Base-by-base conservation (phyloP, 2,797 vertebrate genomes). In the Fundulus diaphanus region DNA sequence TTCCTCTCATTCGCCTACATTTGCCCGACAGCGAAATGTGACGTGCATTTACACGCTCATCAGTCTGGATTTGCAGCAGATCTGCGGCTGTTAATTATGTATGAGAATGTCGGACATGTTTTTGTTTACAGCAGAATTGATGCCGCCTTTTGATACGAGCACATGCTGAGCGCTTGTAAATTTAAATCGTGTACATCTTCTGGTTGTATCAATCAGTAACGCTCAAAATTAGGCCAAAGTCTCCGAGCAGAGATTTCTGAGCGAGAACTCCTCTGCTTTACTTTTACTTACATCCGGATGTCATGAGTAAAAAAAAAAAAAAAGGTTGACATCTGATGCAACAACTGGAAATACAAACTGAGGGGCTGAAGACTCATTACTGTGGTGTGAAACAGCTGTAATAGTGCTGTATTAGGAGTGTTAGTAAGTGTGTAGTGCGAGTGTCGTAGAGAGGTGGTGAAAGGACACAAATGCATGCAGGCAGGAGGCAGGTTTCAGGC, bases 291-390 rank as follows among this genome's bases (percentile, higher is more conserved):
- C 46, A 78, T 72, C 31, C n/a, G 72, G 63, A 80, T 74, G 75
- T 78, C 66, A 76, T 33, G 31, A 73, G 59, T 82, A 46, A 69
- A 40, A 82, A 80, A 75, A 22, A 77, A 75, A n/a, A 76, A 18
- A 1, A 44, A 74, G n/a, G 65, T 13, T 79, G 80, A 84, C 54
- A 86, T 77, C 63, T 88, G 86, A 87, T 86, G 87, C 77, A 89
- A 88, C 72, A 73, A 56, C 42, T 4, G 52, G 81, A 72, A 86
- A 90, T 35, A 35, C 31, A 59, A 49, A 71, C 63, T 71, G 56
- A 83, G 74, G 27, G 63, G 35, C 42, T 59, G 40, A 83, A 67
- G 72, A 56, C 46, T 76, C 73, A 68, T 74, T 74, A 68, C 12
- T 46, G 52, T 48, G 65, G 12, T 63, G 61, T 81, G 35, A 76